Percentiles rank a stretch among this genome's conserved stretches.
Conservation (phyloP, 2,113 vertebrate species). For the Perca flavescens region DNA sequence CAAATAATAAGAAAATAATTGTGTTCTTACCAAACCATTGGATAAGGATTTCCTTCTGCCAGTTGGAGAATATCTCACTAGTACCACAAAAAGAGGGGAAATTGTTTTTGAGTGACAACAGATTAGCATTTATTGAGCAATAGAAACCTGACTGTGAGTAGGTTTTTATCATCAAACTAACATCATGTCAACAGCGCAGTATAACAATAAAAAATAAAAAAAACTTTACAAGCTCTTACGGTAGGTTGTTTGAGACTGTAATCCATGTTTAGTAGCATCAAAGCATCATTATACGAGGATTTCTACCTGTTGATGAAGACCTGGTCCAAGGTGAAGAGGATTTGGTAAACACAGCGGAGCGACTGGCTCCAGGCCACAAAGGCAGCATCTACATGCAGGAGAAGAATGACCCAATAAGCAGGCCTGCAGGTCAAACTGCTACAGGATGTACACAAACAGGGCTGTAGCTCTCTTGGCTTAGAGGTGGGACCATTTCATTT, state of each 20-base stretch:
- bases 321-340: conserved; percentile 37
- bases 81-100: not conserved
- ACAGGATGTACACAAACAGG: not conserved
- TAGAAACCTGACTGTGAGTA: not conserved
- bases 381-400: conserved; percentile 15
- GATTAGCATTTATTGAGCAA: not conserved
- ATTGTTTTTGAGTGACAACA: not conserved
- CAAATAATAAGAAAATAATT: not conserved
- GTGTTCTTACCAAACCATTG: conserved; percentile 46
- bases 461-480: not conserved
- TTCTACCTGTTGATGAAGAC: conserved; percentile 44
- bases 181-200: not conserved
- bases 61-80: conserved; percentile 47
- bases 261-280: not conserved
- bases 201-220: conserved; percentile 1
- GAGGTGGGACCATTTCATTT: not conserved
- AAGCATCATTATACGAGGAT: not conserved
- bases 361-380: conserved; percentile 24
- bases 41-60: conserved; percentile 23
- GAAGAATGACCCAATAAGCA: not conserved
- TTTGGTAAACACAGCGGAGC: conserved; percentile 7
- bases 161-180: not conserved
- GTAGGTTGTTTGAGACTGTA: not conserved
- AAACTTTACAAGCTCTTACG: not conserved
- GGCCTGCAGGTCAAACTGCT: not conserved